A percentile compares a stretch with the other conserved stretches of the same genome.
Evolutionary conservation across 2,113 vertebrate species (phyloP).

Genomic region (Ailurus styani): DNA sequence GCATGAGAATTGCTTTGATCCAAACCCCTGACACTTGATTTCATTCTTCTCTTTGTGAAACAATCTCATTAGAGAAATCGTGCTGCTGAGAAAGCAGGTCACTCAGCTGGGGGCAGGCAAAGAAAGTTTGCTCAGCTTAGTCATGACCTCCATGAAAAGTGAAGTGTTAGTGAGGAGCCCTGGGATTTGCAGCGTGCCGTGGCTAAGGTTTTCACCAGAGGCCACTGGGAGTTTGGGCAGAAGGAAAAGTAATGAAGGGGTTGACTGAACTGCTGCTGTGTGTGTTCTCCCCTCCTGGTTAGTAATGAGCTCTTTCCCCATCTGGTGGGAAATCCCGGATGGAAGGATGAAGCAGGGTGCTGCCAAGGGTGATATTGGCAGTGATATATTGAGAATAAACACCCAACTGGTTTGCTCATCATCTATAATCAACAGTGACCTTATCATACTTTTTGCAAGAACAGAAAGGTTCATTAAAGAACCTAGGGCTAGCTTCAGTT

Average conservation of each 20-base stretch:
- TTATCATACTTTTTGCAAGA: constrained; percentile 38
- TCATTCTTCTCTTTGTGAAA: constrained; percentile 71
- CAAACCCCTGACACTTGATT: constrained; percentile 56
- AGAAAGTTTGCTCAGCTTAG: constrained; percentile 48
- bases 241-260: constrained; percentile 56
- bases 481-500: neutral
- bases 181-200: constrained; percentile 38
- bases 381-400: constrained; percentile 62
- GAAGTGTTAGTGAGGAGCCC: constrained; percentile 43
- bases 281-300: constrained; percentile 28
- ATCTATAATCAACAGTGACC: constrained; percentile 47
- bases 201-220: constrained; percentile 31
- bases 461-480: constrained; percentile 33
- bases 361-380: constrained; percentile 47
- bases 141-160: constrained; percentile 63
- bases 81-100: constrained; percentile 73
- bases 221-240: constrained; percentile 42
- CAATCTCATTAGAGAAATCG: constrained; percentile 71
- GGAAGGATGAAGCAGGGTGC: constrained; percentile 25
- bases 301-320: constrained; percentile 50
- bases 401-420: constrained; percentile 8
- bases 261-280: constrained; percentile 46
- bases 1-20: constrained; percentile 56
- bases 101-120: constrained; percentile 64
- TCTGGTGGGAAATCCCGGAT: constrained; percentile 47